Evolutionary conservation across 2,113 vertebrate species (phyloP).

Genomic region (Cariama cristata): DNA sequence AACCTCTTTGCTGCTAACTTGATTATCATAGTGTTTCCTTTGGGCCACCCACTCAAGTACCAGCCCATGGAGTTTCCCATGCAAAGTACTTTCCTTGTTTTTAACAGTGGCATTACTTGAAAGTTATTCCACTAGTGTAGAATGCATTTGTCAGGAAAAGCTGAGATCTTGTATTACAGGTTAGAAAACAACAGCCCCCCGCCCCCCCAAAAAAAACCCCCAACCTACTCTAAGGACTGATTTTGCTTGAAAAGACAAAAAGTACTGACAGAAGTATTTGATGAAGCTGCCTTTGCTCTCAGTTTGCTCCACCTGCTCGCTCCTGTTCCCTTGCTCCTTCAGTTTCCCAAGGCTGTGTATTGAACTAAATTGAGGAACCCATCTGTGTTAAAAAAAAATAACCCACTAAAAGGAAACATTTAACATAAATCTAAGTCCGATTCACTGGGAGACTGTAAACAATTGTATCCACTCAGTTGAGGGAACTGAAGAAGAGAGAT

Average conservation of each 20-base stretch:
- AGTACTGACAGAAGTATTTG: not conserved
- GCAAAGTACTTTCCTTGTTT: not conserved
- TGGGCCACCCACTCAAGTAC: not conserved
- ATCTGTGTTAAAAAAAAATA: not conserved
- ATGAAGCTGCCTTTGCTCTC: not conserved
- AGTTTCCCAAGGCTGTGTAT: not conserved
- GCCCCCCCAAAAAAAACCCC: not conserved
- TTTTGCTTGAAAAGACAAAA: not conserved
- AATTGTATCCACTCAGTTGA: not conserved
- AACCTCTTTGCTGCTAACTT: not conserved
- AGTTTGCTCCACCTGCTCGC: not conserved
- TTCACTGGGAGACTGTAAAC: not conserved
- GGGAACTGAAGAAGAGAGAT: not conserved
- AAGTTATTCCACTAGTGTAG: not conserved
- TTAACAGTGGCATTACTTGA: not conserved
- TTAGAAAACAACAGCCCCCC: not conserved
- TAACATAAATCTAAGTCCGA: not conserved
- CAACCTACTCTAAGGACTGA: not conserved
- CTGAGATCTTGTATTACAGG: not conserved
- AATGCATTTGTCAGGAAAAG: not conserved
- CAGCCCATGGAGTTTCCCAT: accelerated
- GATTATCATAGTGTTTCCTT: not conserved
- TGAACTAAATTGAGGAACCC: not conserved
- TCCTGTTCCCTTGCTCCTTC: not conserved
- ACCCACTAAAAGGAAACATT: not conserved